Conservation (phyloP, 1,140 invertebrate species). For the Drosophila pseudoananassae region DNA sequence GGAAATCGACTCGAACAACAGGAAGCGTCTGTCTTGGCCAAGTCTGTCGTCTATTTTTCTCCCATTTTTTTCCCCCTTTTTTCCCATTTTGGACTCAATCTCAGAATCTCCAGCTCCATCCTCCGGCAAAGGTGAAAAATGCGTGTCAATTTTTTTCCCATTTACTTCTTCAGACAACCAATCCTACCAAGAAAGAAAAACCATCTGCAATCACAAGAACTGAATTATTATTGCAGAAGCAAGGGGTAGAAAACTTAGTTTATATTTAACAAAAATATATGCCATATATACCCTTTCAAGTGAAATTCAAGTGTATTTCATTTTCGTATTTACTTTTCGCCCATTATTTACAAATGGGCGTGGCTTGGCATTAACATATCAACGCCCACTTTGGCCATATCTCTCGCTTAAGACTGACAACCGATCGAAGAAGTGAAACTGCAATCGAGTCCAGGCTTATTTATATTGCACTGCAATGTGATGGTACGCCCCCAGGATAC, state of each 20-base stretch:
- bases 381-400: constrained; percentile 23
- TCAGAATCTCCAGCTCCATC: constrained; percentile 4
- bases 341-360: background rate
- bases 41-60: constrained; percentile 4
- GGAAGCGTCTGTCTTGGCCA: constrained; percentile 49
- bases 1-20: constrained; percentile 77
- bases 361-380: constrained; percentile 44
- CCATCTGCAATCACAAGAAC: constrained; percentile 32
- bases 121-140: constrained; percentile 57
- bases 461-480: constrained; percentile 57
- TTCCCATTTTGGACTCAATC: background rate
- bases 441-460: constrained; percentile 58
- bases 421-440: constrained; percentile 64
- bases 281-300: background rate
- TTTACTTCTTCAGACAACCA: constrained; percentile 21
- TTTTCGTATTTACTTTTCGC: constrained; percentile 8
- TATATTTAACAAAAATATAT: background rate
- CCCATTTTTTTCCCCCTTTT: background rate
- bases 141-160: constrained; percentile 57
- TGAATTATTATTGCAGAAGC: constrained; percentile 24
- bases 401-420: constrained; percentile 59
- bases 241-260: background rate
- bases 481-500: background rate
- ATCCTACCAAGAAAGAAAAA: background rate
- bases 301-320: background rate